A percentile compares a stretch with the other conserved stretches of the same genome.
Conservation (phyloP, 2,797 vertebrate genomes). For the Coregonus ussuriensis region DNA sequence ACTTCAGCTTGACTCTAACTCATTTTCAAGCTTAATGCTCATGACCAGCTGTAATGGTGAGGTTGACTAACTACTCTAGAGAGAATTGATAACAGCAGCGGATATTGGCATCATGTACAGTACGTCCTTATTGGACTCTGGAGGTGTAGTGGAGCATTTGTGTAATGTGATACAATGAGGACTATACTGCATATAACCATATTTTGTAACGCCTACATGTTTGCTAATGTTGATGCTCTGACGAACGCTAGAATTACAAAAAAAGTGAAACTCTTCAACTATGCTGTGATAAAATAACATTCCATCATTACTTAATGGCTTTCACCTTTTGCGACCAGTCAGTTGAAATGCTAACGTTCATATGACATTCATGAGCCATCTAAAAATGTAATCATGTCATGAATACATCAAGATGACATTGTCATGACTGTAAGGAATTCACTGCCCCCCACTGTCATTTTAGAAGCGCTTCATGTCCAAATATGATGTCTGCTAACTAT, state of each 20-base stretch:
- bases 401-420: constrained; percentile 14
- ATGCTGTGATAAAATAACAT: background rate
- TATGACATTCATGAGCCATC: background rate
- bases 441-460: background rate
- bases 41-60: background rate
- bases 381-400: constrained; percentile 1
- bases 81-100: constrained; percentile 32
- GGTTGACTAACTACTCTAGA: constrained; percentile 28
- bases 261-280: background rate
- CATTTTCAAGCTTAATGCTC: constrained; percentile 4
- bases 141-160: constrained; percentile 30
- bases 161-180: constrained; percentile 46
- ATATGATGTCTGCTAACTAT: constrained; percentile 3
- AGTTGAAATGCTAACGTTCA: background rate
- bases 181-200: constrained; percentile 6
- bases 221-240: background rate
- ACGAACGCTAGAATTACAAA: background rate
- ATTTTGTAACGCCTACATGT: constrained; percentile 1
- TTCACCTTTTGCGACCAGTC: background rate
- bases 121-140: constrained; percentile 50
- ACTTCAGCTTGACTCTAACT: background rate
- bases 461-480: constrained; percentile 4
- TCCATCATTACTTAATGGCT: background rate
- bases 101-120: constrained; percentile 31
- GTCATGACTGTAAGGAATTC: constrained; percentile 13